These are phyloP conservation scores for Nymphalis polychloros DNA, from an alignment of 2,888 invertebrate species.

Conservation along the genomic window DNA sequence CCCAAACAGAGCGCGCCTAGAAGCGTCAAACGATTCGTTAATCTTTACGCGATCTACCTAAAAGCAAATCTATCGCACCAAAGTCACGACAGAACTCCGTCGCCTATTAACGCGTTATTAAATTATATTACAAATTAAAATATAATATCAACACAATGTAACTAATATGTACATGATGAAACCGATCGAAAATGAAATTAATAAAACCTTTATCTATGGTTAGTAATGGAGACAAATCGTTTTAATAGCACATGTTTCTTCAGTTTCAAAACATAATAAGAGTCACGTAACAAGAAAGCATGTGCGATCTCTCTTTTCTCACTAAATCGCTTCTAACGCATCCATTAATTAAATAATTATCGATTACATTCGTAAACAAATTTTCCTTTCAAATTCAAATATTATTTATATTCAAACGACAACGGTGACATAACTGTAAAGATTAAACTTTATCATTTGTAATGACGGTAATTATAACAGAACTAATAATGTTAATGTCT, in stretches of 20 bases:
- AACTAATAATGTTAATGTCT: neutral
- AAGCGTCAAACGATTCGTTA: conserved; percentile 19
- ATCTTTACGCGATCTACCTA: conserved; percentile 27
- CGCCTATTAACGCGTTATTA: conserved; percentile 40
- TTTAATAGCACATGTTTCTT: neutral
- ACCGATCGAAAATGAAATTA: conserved; percentile 27
- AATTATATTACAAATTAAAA: conserved; percentile 48
- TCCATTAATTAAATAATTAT: neutral
- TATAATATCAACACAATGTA: conserved; percentile 52
- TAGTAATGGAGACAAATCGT: neutral
- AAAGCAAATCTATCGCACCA: conserved; percentile 41
- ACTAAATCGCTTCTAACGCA: neutral
- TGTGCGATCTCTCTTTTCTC: neutral
- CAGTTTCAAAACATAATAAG: neutral
- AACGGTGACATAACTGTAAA: too few relatives aligned
- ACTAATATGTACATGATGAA: conserved; percentile 52
- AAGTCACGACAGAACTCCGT: conserved; percentile 35
- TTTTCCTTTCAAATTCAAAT: too few relatives aligned
- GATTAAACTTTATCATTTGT: too few relatives aligned
- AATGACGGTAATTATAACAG: too few relatives aligned
- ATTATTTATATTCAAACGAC: too few relatives aligned
- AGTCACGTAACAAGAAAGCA: neutral
- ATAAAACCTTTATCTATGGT: conserved; percentile 5
- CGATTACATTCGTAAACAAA: neutral
- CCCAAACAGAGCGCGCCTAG: conserved; percentile 5